Evolutionary conservation across 2,888 invertebrate genomes (phyloP), one percentile per base, ranked within the genome.

Genomic region (Watsonalla cultraria): DNA sequence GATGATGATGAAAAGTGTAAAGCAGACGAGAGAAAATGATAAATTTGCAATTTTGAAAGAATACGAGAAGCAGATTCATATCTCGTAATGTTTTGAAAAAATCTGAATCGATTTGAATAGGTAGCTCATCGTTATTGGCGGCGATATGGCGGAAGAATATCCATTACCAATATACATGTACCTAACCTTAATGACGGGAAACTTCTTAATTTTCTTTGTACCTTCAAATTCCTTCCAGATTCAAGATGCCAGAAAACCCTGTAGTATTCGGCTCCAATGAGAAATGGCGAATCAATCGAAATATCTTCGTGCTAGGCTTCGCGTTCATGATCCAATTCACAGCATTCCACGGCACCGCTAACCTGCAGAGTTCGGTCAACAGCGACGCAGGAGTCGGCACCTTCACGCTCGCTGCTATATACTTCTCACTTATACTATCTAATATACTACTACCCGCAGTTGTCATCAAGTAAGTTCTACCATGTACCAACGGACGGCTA

Each of bases 291-390:
- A 97, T 97, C 71, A 93, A 96, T 76, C 95, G 95, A 71, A 98
- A 98, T 81, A 94, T 98, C 47, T 84, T 96, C 59, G 92, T 97
- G 45, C 93, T 98, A 51, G 96, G 97, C 2, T 87, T 96, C 57
- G 97, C 97, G 0, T 98, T 98, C 84, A 95, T 98, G 94, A 93
- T 98, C 66, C 95, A 97, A 65, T 97, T 98, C 86, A 98, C 97
- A 0, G 97, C 98, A 6, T 98, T 97, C 82, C 96, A 95, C 84
- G 96, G 96, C 5, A 93, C 95, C 1, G 94, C 95, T 51, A 96
- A 96, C 82, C 90, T 96, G 46, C 96, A 96, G 84, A 97, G 96
- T 76, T 96, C 96, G 0, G 93, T 97, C 53, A 97, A 97, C 82
- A 93, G 94, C 14, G 95, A 95, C 70, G 94, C 93, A 1, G 95